phyloP scores from a whole-genome alignment of 2,797 vertebrate genomes.

The Diceros bicornis region DNA sequence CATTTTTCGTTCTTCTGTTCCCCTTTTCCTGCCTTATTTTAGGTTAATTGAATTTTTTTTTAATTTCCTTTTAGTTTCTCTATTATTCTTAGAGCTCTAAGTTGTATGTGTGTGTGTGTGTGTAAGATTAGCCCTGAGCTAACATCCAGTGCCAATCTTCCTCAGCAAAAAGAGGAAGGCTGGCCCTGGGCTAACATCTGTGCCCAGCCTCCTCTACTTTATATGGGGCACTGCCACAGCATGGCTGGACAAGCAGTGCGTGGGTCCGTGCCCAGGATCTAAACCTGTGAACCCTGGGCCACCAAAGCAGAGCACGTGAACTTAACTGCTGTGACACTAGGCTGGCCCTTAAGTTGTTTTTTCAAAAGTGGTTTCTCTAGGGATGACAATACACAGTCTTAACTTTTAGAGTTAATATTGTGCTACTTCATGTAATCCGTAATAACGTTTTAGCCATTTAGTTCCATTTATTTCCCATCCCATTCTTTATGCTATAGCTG shows the following conservation, averaged over 20 bases:
- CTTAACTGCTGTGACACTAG: too few relatives aligned
- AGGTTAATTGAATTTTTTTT: neutral
- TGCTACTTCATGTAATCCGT: neutral
- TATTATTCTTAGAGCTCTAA: neutral
- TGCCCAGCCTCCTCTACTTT: too few relatives aligned
- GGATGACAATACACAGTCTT: neutral
- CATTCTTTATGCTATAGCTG: neutral
- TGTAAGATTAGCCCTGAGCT: too few relatives aligned
- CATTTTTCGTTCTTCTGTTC: neutral
- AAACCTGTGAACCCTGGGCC: too few relatives aligned
- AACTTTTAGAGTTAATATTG: neutral
- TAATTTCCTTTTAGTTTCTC: neutral
- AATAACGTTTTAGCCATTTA: neutral
- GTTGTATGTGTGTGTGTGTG: too few relatives aligned
- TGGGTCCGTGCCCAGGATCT: too few relatives aligned
- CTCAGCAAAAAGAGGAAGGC: too few relatives aligned
- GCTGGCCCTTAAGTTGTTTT: neutral
- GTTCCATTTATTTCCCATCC: neutral
- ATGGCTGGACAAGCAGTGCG: too few relatives aligned
- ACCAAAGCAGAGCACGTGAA: too few relatives aligned
- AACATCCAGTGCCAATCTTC: too few relatives aligned
- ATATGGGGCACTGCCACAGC: too few relatives aligned
- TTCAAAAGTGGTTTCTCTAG: neutral
- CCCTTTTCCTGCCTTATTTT: neutral
- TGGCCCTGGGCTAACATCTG: too few relatives aligned